These are phyloP conservation scores for Lagocephalus sceleratus DNA, from an alignment of 2,797 vertebrate genomes.

Conservation along the genomic window DNA sequence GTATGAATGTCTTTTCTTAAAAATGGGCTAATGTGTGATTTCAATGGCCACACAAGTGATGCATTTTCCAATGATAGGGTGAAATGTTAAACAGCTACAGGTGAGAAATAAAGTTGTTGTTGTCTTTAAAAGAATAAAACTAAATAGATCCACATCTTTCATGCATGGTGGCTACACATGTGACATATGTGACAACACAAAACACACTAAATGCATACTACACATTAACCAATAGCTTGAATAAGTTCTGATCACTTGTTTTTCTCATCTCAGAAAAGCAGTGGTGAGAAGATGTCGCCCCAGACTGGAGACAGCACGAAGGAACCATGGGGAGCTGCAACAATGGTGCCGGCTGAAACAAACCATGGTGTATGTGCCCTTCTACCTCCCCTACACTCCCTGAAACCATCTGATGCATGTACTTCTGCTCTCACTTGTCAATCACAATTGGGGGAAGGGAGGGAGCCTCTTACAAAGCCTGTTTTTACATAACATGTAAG, in stretches of 20 bases:
- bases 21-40: not conserved
- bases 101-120: constrained; percentile 3
- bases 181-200: not conserved
- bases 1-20: not conserved
- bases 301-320: constrained; percentile 89
- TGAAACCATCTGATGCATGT: constrained; percentile 95
- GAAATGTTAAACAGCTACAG: not conserved
- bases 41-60: not conserved
- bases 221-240: constrained; percentile 4
- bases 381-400: constrained; percentile 74
- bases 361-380: constrained; percentile 79
- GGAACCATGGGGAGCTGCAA: constrained; percentile 87
- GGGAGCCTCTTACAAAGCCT: constrained; percentile 38
- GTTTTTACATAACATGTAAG: constrained; percentile 26
- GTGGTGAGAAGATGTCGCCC: constrained; percentile 64
- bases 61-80: not conserved
- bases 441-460: constrained; percentile 81
- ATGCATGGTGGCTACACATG: not conserved
- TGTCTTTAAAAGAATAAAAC: not conserved
- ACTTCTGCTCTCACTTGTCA: constrained; percentile 82
- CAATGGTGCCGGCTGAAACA: constrained; percentile 86
- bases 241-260: constrained; percentile 20
- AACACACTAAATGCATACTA: constrained; percentile 4
- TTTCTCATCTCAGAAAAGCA: constrained; percentile 23
- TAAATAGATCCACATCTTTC: constrained; percentile 7